Percentiles rank a stretch among this genome's conserved stretches.
These are phyloP conservation scores for Napeogenes sylphis DNA, from an alignment of 2,888 invertebrate genomes.

Conservation along the genomic window DNA sequence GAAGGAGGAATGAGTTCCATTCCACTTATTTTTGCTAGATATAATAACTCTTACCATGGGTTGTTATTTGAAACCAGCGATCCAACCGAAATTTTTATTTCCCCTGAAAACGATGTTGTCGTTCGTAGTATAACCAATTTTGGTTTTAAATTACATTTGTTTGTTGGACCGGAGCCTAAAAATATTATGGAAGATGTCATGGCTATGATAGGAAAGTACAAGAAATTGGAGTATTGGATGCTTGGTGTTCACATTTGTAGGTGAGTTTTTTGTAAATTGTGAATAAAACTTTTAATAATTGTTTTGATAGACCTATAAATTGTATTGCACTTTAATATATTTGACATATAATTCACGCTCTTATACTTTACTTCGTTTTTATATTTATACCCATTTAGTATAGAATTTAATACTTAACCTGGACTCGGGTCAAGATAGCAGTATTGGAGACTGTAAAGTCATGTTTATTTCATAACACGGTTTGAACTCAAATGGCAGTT, in stretches of 20 bases:
- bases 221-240: slow-evolving; percentile 65
- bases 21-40: slow-evolving; percentile 74
- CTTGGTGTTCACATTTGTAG: slow-evolving; percentile 66
- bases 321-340: too few species aligned
- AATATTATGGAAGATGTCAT: slow-evolving; percentile 63
- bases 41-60: slow-evolving; percentile 75
- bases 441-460: too few species aligned
- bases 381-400: too few species aligned
- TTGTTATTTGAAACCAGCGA: slow-evolving; percentile 70
- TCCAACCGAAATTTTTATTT: slow-evolving; percentile 75
- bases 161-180: slow-evolving; percentile 59
- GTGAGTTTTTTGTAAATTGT: slow-evolving; percentile 38
- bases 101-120: slow-evolving; percentile 72
- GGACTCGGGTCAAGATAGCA: too few species aligned
- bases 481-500: too few species aligned
- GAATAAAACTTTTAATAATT: too few species aligned
- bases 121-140: slow-evolving; percentile 73
- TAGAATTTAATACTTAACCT: neutral
- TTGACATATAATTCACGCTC: too few species aligned
- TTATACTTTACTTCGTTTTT: too few species aligned
- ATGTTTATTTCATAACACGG: too few species aligned
- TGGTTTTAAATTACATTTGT: slow-evolving; percentile 63
- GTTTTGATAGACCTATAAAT: too few species aligned
- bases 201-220: slow-evolving; percentile 42
- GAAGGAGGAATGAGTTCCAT: slow-evolving; percentile 59